phyloP scores from a whole-genome alignment of 2,113 vertebrate genomes.

The Sialia sialis region DNA sequence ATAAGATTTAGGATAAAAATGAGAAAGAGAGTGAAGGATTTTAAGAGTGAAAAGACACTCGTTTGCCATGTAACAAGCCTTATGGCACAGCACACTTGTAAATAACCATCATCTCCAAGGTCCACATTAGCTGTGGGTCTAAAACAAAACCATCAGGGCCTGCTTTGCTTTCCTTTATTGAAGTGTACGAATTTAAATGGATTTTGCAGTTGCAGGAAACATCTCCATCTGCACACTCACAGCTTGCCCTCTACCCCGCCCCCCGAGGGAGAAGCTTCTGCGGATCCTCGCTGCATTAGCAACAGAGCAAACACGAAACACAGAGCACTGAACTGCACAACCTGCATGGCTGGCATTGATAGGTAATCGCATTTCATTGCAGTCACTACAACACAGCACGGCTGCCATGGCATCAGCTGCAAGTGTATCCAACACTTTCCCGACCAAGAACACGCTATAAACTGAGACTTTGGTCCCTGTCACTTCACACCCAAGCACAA shows the following conservation, averaged over 20 bases:
- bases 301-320: neutral
- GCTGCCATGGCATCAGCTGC: constrained; percentile 14
- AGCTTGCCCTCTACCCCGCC: neutral
- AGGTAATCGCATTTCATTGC: neutral
- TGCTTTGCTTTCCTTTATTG: neutral
- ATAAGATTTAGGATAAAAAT: neutral
- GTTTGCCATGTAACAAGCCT: neutral
- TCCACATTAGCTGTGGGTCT: neutral
- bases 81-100: neutral
- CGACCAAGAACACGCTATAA: neutral
- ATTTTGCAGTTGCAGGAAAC: constrained; percentile 30
- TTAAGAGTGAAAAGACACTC: neutral
- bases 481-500: neutral
- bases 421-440: neutral
- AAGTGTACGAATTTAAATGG: neutral
- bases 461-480: constrained; percentile 4
- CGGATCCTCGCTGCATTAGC: neutral
- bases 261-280: constrained; percentile 14
- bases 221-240: constrained; percentile 5
- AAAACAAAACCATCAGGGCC: neutral
- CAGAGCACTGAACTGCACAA: neutral
- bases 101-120: neutral
- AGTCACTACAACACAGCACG: neutral
- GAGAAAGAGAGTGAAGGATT: neutral
- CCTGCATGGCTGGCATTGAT: neutral